Evolutionary conservation across 2,113 vertebrate species (phyloP).

Genomic region (Phrynocephalus versicolor): DNA sequence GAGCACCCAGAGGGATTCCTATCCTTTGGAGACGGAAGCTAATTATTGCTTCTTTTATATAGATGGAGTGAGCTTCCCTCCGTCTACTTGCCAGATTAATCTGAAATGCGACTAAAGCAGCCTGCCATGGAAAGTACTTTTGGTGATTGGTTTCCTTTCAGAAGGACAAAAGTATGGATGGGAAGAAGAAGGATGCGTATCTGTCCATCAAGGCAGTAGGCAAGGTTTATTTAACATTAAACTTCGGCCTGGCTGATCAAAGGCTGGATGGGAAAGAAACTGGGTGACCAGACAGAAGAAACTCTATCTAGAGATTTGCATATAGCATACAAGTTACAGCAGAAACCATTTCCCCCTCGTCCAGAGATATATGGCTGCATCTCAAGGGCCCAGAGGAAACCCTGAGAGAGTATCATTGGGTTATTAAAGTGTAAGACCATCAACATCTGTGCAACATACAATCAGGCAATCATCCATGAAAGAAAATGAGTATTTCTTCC

Average conservation of each 20-base stretch:
- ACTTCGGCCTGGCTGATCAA: neutral
- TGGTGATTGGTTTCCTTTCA: neutral
- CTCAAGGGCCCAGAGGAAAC: neutral
- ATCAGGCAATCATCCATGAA: neutral
- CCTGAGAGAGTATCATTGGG: neutral
- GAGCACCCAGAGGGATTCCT: neutral
- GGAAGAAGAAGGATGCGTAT: no score
- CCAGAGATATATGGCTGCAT: neutral
- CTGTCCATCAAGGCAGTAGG: neutral
- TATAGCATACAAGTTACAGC: no score
- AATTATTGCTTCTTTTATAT: constrained; percentile 23
- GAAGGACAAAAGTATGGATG: constrained; percentile 1
- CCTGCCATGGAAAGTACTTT: neutral
- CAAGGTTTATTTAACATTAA: neutral
- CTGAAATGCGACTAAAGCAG: constrained; percentile 5
- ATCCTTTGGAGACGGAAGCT: neutral
- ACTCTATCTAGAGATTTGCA: no score
- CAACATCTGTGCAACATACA: neutral
- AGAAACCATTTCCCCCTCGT: no score
- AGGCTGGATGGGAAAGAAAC: neutral
- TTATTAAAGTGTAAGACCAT: neutral
- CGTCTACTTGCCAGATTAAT: constrained; percentile 5
- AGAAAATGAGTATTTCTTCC: neutral
- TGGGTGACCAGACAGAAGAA: neutral
- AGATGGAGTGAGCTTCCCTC: neutral